phyloP scores from a whole-genome alignment of 2,888 invertebrate species.

The Syrista parreyssii region DNA sequence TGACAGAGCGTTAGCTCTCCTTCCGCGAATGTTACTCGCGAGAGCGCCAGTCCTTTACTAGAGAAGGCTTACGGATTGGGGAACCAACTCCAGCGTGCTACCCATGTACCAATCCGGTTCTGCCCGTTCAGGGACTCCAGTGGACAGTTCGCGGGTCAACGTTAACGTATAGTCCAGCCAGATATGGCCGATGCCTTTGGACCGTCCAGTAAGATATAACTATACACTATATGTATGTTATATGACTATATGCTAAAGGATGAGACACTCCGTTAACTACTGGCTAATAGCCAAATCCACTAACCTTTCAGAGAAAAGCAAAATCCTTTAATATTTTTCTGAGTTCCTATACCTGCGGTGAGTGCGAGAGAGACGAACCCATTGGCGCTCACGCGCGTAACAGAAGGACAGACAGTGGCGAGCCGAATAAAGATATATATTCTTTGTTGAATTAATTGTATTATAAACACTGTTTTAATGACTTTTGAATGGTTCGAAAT shows the following conservation, averaged over 20 bases:
- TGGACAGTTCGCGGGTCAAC: constrained; percentile 32
- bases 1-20: neutral
- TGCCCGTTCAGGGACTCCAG: constrained; percentile 33
- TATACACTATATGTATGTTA: neutral
- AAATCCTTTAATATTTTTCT: neutral
- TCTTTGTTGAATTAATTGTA: neutral
- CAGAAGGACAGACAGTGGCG: neutral
- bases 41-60: constrained; percentile 6
- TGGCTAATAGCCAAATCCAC: neutral
- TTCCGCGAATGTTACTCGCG: constrained; percentile 1
- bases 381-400: neutral
- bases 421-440: neutral
- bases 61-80: constrained; percentile 16
- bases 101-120: constrained; percentile 35
- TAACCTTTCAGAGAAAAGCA: neutral
- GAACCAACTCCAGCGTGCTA: constrained; percentile 21
- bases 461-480: neutral
- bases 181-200: neutral
- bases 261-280: neutral
- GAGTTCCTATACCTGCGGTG: neutral
- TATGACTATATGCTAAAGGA: neutral
- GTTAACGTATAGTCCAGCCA: constrained; percentile 9
- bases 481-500: neutral
- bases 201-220: neutral
- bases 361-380: neutral